A percentile compares a stretch with the other conserved stretches of the same genome.
Evolutionary conservation across 2,113 vertebrate genomes (phyloP).

Genomic region (Xiphophorus hellerii): DNA sequence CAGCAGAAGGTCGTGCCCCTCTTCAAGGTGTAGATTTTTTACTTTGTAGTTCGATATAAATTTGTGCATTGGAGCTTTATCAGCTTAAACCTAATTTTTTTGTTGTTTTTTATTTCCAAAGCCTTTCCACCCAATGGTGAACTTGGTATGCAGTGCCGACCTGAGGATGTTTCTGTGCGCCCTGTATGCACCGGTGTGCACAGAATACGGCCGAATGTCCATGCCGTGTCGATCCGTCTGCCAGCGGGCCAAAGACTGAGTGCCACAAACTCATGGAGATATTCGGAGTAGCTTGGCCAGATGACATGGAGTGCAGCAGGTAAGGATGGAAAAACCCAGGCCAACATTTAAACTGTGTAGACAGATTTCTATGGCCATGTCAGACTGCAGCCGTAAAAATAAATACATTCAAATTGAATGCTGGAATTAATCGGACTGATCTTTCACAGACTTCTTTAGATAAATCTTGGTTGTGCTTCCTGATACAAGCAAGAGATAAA

Average conservation of each 20-base stretch:
- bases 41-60: no score
- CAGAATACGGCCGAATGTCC: conserved; percentile 90
- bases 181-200: conserved; percentile 92
- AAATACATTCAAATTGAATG: no score
- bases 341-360: not conserved
- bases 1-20: conserved; percentile 14
- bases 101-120: conserved; percentile 52
- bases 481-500: no score
- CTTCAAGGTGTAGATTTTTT: not conserved
- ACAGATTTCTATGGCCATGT: not conserved
- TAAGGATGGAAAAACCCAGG: conserved; percentile 44
- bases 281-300: conserved; percentile 94
- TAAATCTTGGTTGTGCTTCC: no score
- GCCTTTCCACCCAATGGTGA: conserved; percentile 98
- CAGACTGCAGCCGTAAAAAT: not conserved
- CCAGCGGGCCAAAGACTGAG: conserved; percentile 86
- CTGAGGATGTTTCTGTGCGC: conserved; percentile 95
- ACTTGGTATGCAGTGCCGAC: conserved; percentile 93
- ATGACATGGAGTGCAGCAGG: conserved; percentile 97
- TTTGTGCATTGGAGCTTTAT: no score
- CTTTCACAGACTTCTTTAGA: no score
- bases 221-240: conserved; percentile 93
- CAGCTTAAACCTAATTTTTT: not conserved
- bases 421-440: no score
- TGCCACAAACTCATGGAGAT: conserved; percentile 97